phyloP scores from a whole-genome alignment of 2,797 vertebrate genomes.

The Hypotaenidia philippensis region DNA sequence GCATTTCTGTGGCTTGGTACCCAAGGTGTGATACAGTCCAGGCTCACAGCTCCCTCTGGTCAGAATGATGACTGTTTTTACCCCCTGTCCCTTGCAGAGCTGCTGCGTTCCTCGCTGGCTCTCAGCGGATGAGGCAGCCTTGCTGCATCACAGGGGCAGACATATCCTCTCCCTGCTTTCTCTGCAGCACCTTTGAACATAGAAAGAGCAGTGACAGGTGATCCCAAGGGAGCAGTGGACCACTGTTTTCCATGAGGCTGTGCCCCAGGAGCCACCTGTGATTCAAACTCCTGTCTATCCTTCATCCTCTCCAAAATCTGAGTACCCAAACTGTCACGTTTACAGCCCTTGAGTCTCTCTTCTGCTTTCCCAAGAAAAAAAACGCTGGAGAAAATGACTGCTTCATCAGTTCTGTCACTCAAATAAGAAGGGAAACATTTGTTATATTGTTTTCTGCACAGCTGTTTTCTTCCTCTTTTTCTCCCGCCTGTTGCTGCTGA shows the following conservation, averaged over 20 bases:
- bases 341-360: not conserved
- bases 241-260: not conserved
- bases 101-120: not conserved
- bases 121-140: not conserved
- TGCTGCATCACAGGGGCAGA: not conserved
- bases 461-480: slow-evolving; percentile 68
- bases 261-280: not conserved
- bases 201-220: not conserved
- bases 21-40: not conserved
- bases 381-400: slow-evolving; percentile 27
- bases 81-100: not conserved
- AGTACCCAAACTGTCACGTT: not conserved
- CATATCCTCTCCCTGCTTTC: not conserved
- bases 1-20: not conserved
- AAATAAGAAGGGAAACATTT: slow-evolving; percentile 21
- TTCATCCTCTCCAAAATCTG: not conserved
- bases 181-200: not conserved
- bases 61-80: not conserved
- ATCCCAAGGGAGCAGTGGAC: not conserved
- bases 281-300: not conserved
- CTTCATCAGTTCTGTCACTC: slow-evolving; percentile 67
- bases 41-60: not conserved
- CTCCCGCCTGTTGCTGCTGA: slow-evolving; percentile 43
- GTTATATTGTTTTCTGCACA: slow-evolving; percentile 41
- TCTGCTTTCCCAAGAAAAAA: slow-evolving; percentile 36